Percentiles rank a stretch among this genome's conserved stretches.
phyloP scores from a whole-genome alignment of 2,888 invertebrate species.

The Tholera decimalis region DNA sequence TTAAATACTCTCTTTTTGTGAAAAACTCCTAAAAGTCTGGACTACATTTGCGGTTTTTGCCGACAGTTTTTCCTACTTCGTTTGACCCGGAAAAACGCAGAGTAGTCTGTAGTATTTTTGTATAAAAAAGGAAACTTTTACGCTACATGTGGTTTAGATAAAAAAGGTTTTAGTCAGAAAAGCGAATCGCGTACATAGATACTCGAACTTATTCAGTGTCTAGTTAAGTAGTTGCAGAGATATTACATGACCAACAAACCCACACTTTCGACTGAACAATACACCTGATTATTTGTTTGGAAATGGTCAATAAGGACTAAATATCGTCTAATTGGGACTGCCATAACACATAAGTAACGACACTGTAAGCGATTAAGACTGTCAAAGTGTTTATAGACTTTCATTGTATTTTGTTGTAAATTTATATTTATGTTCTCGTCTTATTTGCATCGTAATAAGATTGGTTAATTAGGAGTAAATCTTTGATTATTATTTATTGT shows the following conservation, averaged over 20 bases:
- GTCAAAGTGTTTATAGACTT: conserved; percentile 10
- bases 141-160: neutral
- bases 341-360: conserved; percentile 21
- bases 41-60: conserved; percentile 36
- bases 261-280: conserved; percentile 34
- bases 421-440: conserved; percentile 32
- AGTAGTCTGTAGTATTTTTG: conserved; percentile 5
- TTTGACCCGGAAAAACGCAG: conserved; percentile 2
- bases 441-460: conserved; percentile 26
- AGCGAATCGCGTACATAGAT: neutral
- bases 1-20: conserved; percentile 8
- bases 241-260: conserved; percentile 34
- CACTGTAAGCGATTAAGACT: conserved; percentile 12
- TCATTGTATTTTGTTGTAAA: conserved; percentile 37
- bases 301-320: conserved; percentile 30
- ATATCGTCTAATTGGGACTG: conserved; percentile 37
- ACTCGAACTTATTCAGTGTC: neutral
- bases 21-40: conserved; percentile 20
- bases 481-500: conserved; percentile 23
- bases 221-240: conserved; percentile 1
- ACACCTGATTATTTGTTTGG: conserved; percentile 31
- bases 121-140: conserved; percentile 17
- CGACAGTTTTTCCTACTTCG: conserved; percentile 16
- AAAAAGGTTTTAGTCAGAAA: conserved; percentile 1
- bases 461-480: conserved; percentile 34